Evolutionary conservation across 2,888 invertebrate genomes (phyloP), one percentile per base, ranked within the genome.

Genomic region (Tetragonisca angustula): DNA sequence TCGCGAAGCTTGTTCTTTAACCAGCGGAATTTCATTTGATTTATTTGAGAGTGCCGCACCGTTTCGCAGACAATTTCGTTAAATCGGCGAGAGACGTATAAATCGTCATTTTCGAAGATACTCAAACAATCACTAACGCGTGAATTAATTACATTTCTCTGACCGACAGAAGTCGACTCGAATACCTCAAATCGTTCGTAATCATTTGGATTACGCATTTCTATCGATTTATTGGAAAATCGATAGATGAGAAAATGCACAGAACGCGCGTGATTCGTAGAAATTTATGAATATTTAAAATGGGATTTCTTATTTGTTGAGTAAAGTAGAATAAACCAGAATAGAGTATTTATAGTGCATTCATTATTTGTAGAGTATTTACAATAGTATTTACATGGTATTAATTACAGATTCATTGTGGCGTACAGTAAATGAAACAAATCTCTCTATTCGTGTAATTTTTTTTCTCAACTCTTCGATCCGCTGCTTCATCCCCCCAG

Each of bases 21-120:
- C 32, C 19, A 68, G 73, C 17, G 24, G 17, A 50, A 74, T 64
- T 27, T 27, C 19, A 49, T 77, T 84, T 73, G 27, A 73, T 76
- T 74, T 32, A 27, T 32, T 6, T 52, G 32, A 36, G 21, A 6
- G n/a, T 9, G 43, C 43, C 43, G 43, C 4, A 9, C 27, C 19
- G 36, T 59, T 21, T 24, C 17, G 2, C 11, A 21, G 11, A 17
- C 19, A 4, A 13, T 13, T 24, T 24, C 24, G 27, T 72, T 59
- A n/a, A 59, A 72, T 27, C 27, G 3, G 50, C 17, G 21, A 72
- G 49, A 13, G 49, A 54, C 21, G 4, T 4, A 17, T n/a, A 52
- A 69, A 43, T 43, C 43, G 43, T 24, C n/a, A 65, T 21, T 24
- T 27, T 50, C 15, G 9, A 21, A 50, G 11, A 13, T 17, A 19